Base-by-base conservation (phyloP, 2,113 vertebrate species). In the Paraplagusia blochii region DNA sequence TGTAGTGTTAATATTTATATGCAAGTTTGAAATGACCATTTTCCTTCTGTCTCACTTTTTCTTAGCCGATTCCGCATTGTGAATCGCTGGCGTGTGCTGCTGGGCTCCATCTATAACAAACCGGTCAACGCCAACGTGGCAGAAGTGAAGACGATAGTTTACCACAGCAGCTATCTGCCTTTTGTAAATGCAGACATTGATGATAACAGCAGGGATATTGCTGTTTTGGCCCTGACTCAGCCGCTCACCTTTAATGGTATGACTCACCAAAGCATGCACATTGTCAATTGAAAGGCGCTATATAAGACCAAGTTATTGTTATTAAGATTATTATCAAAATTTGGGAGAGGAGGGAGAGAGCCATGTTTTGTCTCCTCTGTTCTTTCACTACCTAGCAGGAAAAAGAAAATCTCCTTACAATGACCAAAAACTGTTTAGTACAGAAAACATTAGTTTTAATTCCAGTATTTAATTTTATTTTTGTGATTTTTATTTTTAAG, bases 201-300 rank as follows among this genome's bases (percentile, higher is more conserved):
- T 5, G 94, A 95, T 81, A 94, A 94, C 85, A 94, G 93, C 85
- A 92, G 94, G 0, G 94, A 96, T 42, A 95, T 96, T 0, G 94
- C 94, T 0, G 89, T 96, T 18, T 74, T 96, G 52, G 91, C 89
- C 13, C 90, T 96, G 11, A 80, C 87, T 1, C 84, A 85, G 1
- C 87, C 91, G 0, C 81, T 96, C 44, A 83, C 89, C 58, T 93
- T 96, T 63, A 93, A 86, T 1, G 94, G 94, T 95, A 82, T 56
- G 78, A 53, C 15, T 7, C 63, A 29, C 11, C 34, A 15, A 11
- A 1, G 12, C 16, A 19, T 1, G 14, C 35, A 54, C 11, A 45
- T 35, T 45, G 14, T 15, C 18, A n/a, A n/a, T n/a, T n/a, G n/a
- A n/a, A n/a, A n/a, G n/a, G n/a, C n/a, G n/a, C n/a, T n/a, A n/a